A percentile compares a stretch with the other conserved stretches of the same genome.
These are phyloP conservation scores for Dicrurus megarhynchus DNA, from an alignment of 2,113 vertebrate species.

Conservation along the genomic window DNA sequence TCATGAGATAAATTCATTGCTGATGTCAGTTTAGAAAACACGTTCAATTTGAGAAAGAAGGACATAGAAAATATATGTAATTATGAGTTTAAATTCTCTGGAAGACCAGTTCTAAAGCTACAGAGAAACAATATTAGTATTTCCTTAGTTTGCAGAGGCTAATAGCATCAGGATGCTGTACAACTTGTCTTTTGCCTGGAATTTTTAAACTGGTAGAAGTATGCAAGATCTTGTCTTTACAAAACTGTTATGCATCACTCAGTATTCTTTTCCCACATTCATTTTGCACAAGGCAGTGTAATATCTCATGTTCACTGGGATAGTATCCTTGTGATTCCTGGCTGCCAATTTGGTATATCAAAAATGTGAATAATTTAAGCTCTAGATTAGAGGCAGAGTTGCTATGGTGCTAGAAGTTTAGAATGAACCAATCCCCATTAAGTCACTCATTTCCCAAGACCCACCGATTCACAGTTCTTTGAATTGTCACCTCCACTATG, in stretches of 20 bases:
- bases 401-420: not conserved
- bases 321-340: not conserved
- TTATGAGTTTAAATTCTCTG: not conserved
- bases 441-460: not conserved
- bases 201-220: not conserved
- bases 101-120: not conserved
- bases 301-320: not conserved
- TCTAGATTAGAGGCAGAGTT: not conserved
- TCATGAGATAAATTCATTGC: not conserved
- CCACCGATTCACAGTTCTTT: not conserved
- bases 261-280: not conserved
- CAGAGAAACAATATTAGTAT: not conserved
- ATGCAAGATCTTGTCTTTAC: not conserved
- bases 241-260: not conserved
- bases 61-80: not conserved
- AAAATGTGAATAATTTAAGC: not conserved
- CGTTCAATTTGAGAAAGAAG: not conserved
- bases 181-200: not conserved
- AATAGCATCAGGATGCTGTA: not conserved
- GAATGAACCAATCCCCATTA: not conserved
- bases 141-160: not conserved
- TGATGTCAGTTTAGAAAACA: not conserved
- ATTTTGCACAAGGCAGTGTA: not conserved
- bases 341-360: not conserved
- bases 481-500: not conserved